Conservation (phyloP, 2,113 vertebrate genomes). For the Plecturocebus donacophilus region DNA sequence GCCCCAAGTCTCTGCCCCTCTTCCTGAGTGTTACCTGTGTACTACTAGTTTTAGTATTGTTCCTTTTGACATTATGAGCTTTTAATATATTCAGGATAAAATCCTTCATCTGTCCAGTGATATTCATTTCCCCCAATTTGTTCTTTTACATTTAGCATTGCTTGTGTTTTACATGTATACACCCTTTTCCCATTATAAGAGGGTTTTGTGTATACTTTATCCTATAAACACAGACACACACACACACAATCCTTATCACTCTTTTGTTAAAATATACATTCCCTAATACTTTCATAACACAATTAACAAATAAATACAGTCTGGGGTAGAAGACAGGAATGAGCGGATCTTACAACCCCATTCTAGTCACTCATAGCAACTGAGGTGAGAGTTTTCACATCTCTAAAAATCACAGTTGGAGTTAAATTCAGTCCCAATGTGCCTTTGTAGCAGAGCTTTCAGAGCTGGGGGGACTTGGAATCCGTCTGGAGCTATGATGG, state of each 20-base stretch:
- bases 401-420: background rate
- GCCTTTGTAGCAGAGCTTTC: too few relatives aligned
- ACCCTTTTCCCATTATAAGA: background rate
- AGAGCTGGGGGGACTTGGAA: background rate
- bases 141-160: background rate
- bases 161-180: background rate
- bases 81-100: background rate
- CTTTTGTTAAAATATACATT: background rate
- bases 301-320: background rate
- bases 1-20: background rate
- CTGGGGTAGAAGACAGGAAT: background rate
- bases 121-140: background rate
- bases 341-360: background rate
- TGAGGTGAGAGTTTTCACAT: background rate
- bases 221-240: background rate
- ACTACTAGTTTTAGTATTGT: background rate
- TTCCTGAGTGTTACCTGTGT: background rate
- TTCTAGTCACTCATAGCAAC: background rate
- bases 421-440: background rate
- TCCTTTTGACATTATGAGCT: background rate
- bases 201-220: background rate
- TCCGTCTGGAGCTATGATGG: background rate
- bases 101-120: background rate
- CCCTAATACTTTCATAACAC: background rate
- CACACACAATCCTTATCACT: background rate